Conservation (phyloP, 2,797 vertebrate species). For the Melanotaenia trifasciata region DNA sequence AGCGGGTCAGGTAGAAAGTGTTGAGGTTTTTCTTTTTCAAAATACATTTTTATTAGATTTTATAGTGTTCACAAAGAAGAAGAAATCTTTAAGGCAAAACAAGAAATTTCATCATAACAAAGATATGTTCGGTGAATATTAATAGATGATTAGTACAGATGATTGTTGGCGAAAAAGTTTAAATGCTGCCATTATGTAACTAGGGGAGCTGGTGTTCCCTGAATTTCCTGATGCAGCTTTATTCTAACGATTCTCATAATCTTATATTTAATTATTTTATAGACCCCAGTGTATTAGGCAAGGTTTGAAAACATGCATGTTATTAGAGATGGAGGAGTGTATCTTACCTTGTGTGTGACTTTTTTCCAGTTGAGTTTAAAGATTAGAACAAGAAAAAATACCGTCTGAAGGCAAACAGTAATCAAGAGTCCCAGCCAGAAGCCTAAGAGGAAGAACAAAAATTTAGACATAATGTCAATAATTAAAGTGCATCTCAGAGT, state of each 20-base stretch:
- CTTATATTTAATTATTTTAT: background rate
- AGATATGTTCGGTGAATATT: background rate
- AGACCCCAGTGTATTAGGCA: background rate
- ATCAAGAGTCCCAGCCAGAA: constrained; percentile 87
- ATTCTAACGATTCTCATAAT: background rate
- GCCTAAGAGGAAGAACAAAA: constrained; percentile 76
- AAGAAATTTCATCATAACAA: background rate
- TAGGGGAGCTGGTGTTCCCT: background rate
- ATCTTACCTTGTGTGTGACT: constrained; percentile 86
- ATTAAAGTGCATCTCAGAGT: background rate
- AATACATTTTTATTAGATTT: no score
- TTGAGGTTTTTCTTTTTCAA: no score
- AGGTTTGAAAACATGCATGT: background rate
- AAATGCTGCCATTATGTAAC: background rate
- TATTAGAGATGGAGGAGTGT: background rate
- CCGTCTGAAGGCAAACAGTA: constrained; percentile 76
- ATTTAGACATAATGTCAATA: constrained; percentile 11
- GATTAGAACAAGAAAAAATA: constrained; percentile 84
- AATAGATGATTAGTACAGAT: background rate
- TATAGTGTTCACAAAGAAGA: no score
- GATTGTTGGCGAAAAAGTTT: background rate
- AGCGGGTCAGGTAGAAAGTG: no score
- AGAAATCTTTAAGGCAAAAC: no score
- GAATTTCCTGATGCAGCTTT: background rate
- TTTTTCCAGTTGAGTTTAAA: constrained; percentile 88